These are phyloP conservation scores for Prunella himalayana DNA, from an alignment of 2,113 vertebrate genomes.

Conservation along the genomic window DNA sequence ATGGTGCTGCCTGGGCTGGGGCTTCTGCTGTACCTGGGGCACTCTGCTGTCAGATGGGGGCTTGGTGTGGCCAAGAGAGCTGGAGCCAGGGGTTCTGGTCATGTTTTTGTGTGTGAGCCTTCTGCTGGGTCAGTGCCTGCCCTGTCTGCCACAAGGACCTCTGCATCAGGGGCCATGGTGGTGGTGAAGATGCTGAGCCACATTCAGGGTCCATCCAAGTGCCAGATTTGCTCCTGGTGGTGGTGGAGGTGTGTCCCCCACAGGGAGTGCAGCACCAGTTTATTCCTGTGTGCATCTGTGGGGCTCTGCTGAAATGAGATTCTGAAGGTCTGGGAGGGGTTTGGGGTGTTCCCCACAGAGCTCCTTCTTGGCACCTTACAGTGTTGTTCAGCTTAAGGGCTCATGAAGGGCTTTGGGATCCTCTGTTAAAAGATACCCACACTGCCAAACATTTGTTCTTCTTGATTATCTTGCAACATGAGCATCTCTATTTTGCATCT, in stretches of 20 bases:
- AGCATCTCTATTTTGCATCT: neutral
- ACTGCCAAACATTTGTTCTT: no score
- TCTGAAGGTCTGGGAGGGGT: neutral
- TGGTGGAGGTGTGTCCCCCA: neutral
- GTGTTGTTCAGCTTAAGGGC: neutral
- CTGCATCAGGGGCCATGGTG: rapidly evolving
- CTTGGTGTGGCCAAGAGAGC: neutral
- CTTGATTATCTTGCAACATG: neutral
- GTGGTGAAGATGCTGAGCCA: neutral
- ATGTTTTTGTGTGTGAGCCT: rapidly evolving
- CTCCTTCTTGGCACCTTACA: neutral
- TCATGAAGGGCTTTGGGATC: neutral
- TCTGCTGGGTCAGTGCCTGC: neutral
- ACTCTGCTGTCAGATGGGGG: neutral
- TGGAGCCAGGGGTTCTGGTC: neutral
- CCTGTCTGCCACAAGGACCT: neutral
- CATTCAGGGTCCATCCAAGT: rapidly evolving
- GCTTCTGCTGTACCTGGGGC: neutral
- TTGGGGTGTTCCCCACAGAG: neutral
- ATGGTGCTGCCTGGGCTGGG: rapidly evolving
- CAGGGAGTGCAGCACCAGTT: neutral
- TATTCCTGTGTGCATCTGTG: neutral
- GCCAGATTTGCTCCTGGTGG: neutral
- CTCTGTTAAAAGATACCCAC: neutral
- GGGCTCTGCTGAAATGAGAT: neutral